Conservation (phyloP, 2,888 invertebrate species). For the Exocentrus adspersus region DNA sequence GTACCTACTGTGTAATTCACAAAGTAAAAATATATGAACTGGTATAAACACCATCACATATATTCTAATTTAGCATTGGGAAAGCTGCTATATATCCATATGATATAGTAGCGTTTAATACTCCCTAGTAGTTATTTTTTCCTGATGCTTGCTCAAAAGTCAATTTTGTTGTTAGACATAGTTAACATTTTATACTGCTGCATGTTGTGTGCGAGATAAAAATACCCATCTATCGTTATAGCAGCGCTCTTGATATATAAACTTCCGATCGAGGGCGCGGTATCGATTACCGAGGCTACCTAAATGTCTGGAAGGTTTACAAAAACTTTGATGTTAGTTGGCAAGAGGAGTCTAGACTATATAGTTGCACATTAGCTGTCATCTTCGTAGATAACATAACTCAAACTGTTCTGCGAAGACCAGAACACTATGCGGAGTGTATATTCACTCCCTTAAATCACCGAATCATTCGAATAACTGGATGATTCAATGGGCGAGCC, state of each 20-base stretch:
- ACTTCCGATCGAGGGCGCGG: constrained; percentile 1
- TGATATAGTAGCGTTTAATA: too few relatives aligned
- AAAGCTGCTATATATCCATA: too few relatives aligned
- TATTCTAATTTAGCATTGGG: too few relatives aligned
- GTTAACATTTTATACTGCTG: too few relatives aligned
- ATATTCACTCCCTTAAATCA: not conserved
- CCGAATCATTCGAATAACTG: too few relatives aligned
- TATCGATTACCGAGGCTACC: constrained; percentile 4
- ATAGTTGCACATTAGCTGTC: constrained; percentile 23
- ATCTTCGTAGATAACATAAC: constrained; percentile 22
- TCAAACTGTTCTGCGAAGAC: constrained; percentile 11
- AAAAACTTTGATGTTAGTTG: not conserved
- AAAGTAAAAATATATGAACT: too few relatives aligned
- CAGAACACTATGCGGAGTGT: not conserved
- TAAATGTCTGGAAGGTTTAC: not conserved
- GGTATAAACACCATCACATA: too few relatives aligned
- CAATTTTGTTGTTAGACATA: too few relatives aligned
- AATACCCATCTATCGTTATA: not conserved
- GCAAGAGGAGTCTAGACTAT: not conserved
- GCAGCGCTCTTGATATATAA: not conserved
- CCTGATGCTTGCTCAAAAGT: too few relatives aligned
- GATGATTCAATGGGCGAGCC: too few relatives aligned
- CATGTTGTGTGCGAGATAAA: not conserved
- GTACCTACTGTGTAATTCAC: too few relatives aligned
- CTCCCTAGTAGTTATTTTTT: too few relatives aligned